These are phyloP conservation scores for Archilochus colubris DNA, from an alignment of 2,113 vertebrate genomes.

Conservation along the genomic window DNA sequence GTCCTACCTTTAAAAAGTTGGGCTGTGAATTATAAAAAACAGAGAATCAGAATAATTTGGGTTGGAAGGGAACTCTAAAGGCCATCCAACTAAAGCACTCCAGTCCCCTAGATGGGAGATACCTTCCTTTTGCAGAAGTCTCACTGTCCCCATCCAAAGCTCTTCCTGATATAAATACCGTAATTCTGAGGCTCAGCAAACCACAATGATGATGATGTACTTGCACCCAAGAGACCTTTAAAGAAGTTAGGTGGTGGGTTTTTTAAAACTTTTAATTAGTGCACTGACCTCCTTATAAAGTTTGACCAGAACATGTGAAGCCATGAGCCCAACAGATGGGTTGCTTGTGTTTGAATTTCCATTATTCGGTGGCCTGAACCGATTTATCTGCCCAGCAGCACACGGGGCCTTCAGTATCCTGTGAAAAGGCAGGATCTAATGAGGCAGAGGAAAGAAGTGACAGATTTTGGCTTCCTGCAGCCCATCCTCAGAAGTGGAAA, in stretches of 20 bases:
- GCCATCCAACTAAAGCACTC: rapidly evolving
- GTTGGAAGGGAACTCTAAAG: too few species aligned
- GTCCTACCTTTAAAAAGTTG: background rate
- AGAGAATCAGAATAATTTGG: too few species aligned
- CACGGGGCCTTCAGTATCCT: slow-evolving; percentile 38
- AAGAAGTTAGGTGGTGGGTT: background rate
- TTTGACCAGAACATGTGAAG: background rate
- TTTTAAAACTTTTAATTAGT: background rate
- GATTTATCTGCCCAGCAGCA: background rate
- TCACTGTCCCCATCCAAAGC: background rate
- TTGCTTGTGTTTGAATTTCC: background rate
- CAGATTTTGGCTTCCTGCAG: slow-evolving; percentile 68
- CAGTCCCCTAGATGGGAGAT: background rate
- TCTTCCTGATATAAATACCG: background rate
- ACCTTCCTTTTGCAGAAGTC: background rate
- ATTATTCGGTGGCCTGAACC: slow-evolving; percentile 16
- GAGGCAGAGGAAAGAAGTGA: slow-evolving; percentile 65
- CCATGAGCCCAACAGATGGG: background rate
- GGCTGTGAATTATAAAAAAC: background rate
- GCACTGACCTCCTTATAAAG: rapidly evolving
- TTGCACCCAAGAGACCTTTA: background rate
- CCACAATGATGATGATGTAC: rapidly evolving
- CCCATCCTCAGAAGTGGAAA: slow-evolving; percentile 54
- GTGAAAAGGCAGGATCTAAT: slow-evolving; percentile 59
- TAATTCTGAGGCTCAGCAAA: background rate